Evolutionary conservation across 2,888 invertebrate species (phyloP), one percentile per base, ranked within the genome.

Genomic region (Litoditis marina): DNA sequence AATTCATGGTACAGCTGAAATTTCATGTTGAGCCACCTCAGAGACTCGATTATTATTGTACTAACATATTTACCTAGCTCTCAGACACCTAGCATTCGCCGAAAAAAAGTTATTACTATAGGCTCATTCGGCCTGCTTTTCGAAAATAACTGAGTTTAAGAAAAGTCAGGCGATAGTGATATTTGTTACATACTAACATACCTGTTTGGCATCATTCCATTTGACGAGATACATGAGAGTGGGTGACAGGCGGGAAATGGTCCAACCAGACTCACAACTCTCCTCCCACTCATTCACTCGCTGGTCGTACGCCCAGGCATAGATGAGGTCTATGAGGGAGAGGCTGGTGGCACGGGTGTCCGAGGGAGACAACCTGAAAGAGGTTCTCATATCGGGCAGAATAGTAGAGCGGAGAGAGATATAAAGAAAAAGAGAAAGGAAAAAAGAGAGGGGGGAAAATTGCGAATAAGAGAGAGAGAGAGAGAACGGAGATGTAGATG

Each of bases 291-390:
- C 85, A 4, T 90, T 91, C 25, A 89, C 88, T 66, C 92, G 85
- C 70, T 88, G 87, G 81, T 92, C 90, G 83, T 92, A 93, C 77
- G 90, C 89, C 83, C 88, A 92, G 0, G 89, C 90, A 85, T 87
- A 92, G 7, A 93, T 83, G 75, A 94, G 89, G 83, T 93, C 93
- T 36, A 92, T 85, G 50, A 94, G 84, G 28, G 90, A 88, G 72
- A 75, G 42, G 62, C 71, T 32, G 76, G 54, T 36, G 60, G 52
- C 8, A 61, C n/a, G 16, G 51, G 66, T 7, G 69, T 69, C 31
- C 5, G 32, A 36, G 1, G 44, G 5, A 5, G 63, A 32, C 44
- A 69, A 46, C 57, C 66, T 71, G 44, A 47, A 67, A 27, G 19
- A 27, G 19, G 13, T 16, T 25, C 19, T 30, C 32, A 32, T n/a